Evolutionary conservation across 2,797 vertebrate species (phyloP), one percentile per base, ranked within the genome.

Genomic region (Tapera naevia): DNA sequence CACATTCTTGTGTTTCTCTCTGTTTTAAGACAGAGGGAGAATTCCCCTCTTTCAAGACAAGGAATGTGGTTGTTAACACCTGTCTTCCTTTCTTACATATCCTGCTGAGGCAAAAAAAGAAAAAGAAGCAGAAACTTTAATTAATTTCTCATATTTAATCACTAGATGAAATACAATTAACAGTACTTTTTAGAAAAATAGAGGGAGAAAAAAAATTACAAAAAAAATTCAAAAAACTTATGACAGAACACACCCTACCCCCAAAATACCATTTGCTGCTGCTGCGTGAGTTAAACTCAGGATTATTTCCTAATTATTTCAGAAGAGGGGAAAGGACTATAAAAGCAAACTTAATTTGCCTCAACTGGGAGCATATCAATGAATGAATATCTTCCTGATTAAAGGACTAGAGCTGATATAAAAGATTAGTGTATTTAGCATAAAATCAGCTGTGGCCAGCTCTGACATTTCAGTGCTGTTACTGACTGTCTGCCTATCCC

Each of bases 351-450:
- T 82, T 94, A 92, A 96, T 92, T 94, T 94, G 5, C 46, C 37
- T 95, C 81, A 80, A 70, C 85, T 84, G 80, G 46, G 30, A 94
- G n/a, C 21, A 62, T 50, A 91, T 78, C 53, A 80, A 76, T 88
- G 75, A 69, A 78, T 87, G 50, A 95, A 90, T 89, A 85, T 87
- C 53, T 87, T 95, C 54, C 60, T 86, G 71, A 94, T 91, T 88
- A 94, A 91, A 93, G 56, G 73, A 45, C 66, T 65, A 45, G 39
- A 80, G 48, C 37, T 93, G 64, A 85, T 92, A 61, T 53, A 94
- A 91, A 82, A 95, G 75, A 91, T 91, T 79, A 84, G 64, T 50
- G 28, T 37, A 76, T 91, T 91, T 95, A 95, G 61, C 89, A 95
- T 92, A 93, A 91, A 94, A 91, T 90, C 79, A 75, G 53, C 86